Conservation (phyloP, 2,113 vertebrate genomes). For the Syngnathus scovelli region DNA sequence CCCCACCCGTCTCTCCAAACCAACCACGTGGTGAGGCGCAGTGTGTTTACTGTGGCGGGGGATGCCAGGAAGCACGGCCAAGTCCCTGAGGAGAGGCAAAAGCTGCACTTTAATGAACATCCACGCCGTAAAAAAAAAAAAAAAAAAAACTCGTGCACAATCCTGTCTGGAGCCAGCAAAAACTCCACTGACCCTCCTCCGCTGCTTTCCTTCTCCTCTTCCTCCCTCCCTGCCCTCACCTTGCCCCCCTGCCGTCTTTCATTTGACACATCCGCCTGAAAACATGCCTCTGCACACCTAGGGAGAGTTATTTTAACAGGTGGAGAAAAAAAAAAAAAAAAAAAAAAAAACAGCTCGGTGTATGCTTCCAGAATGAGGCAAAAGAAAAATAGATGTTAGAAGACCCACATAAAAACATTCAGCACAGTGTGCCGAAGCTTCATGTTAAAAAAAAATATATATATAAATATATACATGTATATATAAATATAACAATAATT, state of each 20-base stretch:
- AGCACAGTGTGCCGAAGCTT: constrained; percentile 12
- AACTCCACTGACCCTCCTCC: constrained; percentile 15
- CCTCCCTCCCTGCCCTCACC: constrained; percentile 37
- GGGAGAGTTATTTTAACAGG: constrained; percentile 45
- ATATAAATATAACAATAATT: too few species aligned
- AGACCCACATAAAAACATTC: constrained; percentile 31
- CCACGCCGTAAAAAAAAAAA: constrained; percentile 43
- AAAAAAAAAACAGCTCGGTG: constrained; percentile 22
- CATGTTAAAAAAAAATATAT: background rate
- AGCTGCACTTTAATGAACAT: constrained; percentile 70
- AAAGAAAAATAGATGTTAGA: constrained; percentile 42
- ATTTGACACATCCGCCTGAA: constrained; percentile 62
- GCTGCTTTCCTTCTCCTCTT: background rate
- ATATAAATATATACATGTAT: too few species aligned
- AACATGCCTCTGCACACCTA: constrained; percentile 53
- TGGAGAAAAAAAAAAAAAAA: constrained; percentile 20
- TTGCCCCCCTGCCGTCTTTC: constrained; percentile 49
- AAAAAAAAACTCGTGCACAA: constrained; percentile 27
- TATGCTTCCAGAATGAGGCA: constrained; percentile 23
- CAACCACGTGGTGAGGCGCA: constrained; percentile 18
- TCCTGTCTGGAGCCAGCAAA: constrained; percentile 22
- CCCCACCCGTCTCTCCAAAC: constrained; percentile 21
- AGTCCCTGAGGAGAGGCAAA: constrained; percentile 36
- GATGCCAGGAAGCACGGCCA: constrained; percentile 45
- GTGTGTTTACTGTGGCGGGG: constrained; percentile 56